These are phyloP conservation scores for Agrochola litura DNA, from an alignment of 2,888 invertebrate genomes.

Conservation along the genomic window DNA sequence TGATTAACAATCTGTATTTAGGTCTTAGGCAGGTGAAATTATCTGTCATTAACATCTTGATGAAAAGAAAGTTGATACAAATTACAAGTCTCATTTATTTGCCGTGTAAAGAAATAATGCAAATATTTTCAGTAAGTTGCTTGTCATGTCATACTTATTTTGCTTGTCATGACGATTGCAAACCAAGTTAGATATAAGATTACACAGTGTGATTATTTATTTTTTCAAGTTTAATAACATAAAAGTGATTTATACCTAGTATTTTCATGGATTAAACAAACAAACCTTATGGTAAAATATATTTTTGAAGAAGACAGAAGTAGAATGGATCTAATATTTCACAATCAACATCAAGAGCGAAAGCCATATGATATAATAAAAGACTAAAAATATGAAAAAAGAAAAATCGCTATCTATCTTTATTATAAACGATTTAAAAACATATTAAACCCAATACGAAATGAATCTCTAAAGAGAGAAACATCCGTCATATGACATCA, in stretches of 20 bases:
- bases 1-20: slow-evolving; percentile 15
- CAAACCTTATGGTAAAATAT: background rate
- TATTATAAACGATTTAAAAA: slow-evolving; percentile 67
- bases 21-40: slow-evolving; percentile 10
- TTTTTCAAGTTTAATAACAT: background rate
- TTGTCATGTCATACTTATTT: slow-evolving; percentile 34
- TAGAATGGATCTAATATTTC: slow-evolving; percentile 13
- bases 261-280: background rate
- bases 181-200: background rate
- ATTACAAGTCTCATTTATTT: slow-evolving; percentile 34
- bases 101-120: slow-evolving; percentile 24
- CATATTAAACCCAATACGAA: slow-evolving; percentile 62
- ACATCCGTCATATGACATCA: slow-evolving; percentile 72
- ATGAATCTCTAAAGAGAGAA: slow-evolving; percentile 60
- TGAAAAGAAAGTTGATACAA: slow-evolving; percentile 31
- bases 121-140: slow-evolving; percentile 30
- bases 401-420: slow-evolving; percentile 52
- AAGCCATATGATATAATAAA: slow-evolving; percentile 41
- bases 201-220: background rate
- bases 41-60: slow-evolving; percentile 4
- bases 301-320: background rate
- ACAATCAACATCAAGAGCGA: slow-evolving; percentile 39
- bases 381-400: slow-evolving; percentile 50
- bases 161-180: slow-evolving; percentile 31
- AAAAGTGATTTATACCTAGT: background rate